These are phyloP conservation scores for Halisarca cf. caerulea DNA, from an alignment of 37 sponge, comb jelly and placozoan species.

Conservation along the genomic window DNA sequence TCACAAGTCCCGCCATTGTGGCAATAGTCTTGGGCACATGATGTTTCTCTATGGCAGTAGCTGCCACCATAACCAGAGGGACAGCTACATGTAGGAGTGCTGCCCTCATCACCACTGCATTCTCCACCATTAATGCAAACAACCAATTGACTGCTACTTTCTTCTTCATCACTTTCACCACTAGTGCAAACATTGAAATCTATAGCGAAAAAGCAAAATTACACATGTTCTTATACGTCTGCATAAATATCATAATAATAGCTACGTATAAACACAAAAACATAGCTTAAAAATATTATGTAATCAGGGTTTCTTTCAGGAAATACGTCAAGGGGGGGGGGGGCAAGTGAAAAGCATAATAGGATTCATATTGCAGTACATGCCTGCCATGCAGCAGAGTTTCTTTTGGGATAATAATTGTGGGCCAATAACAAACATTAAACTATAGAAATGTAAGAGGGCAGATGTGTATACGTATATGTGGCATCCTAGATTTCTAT, in stretches of 20 bases:
- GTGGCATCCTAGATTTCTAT: too few relatives aligned
- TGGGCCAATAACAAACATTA: too few relatives aligned
- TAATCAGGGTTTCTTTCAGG: too few relatives aligned
- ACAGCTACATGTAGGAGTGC: background rate
- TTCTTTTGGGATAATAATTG: too few relatives aligned
- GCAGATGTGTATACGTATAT: too few relatives aligned
- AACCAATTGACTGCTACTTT: background rate
- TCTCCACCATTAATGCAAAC: constrained; percentile 20
- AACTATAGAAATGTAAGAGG: too few relatives aligned
- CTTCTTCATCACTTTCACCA: too few relatives aligned
- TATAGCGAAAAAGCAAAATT: background rate
- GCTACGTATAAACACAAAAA: background rate
- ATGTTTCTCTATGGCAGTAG: background rate
- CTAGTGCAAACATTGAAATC: background rate
- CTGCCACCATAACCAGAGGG: constrained; percentile 10
- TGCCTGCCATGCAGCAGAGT: too few relatives aligned
- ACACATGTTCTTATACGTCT: background rate
- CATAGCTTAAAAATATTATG: too few relatives aligned
- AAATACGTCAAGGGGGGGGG: too few relatives aligned
- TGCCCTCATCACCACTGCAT: background rate
- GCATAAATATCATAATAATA: background rate
- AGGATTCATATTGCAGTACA: too few relatives aligned
- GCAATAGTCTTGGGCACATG: constrained; percentile 19
- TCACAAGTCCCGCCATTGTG: constrained; percentile 30
- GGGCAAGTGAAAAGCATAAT: too few relatives aligned